Conservation (phyloP, 1,140 invertebrate species). For the Trichomalopsis sarcophagae region DNA sequence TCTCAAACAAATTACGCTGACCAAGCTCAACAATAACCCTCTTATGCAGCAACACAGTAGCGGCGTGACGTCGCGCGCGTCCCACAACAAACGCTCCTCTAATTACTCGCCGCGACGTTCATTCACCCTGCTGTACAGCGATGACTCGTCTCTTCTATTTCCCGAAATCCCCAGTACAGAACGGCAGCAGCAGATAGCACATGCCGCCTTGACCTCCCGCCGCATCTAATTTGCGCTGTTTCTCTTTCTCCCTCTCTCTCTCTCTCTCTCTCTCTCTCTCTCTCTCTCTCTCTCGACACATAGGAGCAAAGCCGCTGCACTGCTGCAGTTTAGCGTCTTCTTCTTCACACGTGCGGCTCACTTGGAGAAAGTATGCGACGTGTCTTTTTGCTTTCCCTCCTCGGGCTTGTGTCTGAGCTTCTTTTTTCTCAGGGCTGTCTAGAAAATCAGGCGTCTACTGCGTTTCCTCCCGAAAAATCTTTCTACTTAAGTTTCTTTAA, state of each 20-base stretch:
- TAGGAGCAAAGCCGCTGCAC: neutral
- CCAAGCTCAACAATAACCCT: neutral
- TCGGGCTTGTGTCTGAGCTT: neutral
- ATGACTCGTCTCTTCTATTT: neutral
- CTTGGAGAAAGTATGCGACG: slow-evolving; percentile 50
- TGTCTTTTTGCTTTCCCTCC: slow-evolving; percentile 37
- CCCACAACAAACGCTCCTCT: neutral
- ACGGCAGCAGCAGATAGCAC: slow-evolving; percentile 51
- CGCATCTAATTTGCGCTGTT: slow-evolving; percentile 36
- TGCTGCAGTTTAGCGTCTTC: neutral
- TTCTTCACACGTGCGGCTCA: slow-evolving; percentile 13
- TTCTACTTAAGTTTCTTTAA: neutral
- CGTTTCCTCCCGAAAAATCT: slow-evolving; percentile 13
- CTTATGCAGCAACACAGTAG: too few species aligned
- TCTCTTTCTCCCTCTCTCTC: neutral
- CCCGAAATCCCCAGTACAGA: neutral
- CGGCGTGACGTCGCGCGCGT: neutral
- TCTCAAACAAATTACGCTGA: neutral
- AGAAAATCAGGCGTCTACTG: neutral
- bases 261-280: neutral
- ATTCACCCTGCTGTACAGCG: neutral
- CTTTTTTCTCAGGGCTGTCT: neutral
- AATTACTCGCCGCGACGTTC: slow-evolving; percentile 10
- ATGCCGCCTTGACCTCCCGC: slow-evolving; percentile 42
- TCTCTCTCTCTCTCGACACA: neutral